Conservation (phyloP, 2,113 vertebrate species). For the Catagonus wagneri region DNA sequence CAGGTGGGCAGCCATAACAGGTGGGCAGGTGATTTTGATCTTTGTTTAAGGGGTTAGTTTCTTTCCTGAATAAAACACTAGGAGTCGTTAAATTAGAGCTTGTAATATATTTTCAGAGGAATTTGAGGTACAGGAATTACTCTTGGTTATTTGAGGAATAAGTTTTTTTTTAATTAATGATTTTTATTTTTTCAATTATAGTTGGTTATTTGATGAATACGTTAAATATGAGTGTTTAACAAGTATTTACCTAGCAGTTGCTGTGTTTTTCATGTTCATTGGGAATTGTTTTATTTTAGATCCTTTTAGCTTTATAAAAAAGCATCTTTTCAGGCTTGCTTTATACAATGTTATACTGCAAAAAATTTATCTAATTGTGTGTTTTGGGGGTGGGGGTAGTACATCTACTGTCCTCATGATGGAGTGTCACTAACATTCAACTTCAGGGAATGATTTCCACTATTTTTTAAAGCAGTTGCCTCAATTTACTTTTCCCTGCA, state of each 20-base stretch:
- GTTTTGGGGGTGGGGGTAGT: not conserved
- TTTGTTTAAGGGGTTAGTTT: not conserved
- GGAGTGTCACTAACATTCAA: not conserved
- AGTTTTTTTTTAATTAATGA: not conserved
- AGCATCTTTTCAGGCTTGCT: not conserved
- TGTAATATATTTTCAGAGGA: slow-evolving; percentile 1
- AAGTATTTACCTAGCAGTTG: not conserved
- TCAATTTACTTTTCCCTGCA: not conserved
- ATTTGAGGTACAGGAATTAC: not conserved
- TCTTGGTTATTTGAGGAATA: not conserved
- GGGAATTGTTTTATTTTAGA: not conserved
- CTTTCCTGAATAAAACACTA: not conserved
- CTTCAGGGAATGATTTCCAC: not conserved
- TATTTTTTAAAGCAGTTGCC: slow-evolving; percentile 7
- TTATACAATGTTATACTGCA: not conserved
- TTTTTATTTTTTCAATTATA: too few species aligned
- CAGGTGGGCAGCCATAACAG: slow-evolving; percentile 92
- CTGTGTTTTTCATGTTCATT: not conserved
- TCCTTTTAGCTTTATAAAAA: slow-evolving; percentile 30
- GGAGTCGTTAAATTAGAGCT: not conserved
- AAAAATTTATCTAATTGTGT: not conserved
- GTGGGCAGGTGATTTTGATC: slow-evolving; percentile 83
- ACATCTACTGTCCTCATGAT: not conserved
- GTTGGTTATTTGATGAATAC: not conserved
- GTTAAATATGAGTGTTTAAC: not conserved